Evolutionary conservation across 2,888 invertebrate species (phyloP), one percentile per base, ranked within the genome.

Genomic region (Rhopalosiphum nymphaeae): DNA sequence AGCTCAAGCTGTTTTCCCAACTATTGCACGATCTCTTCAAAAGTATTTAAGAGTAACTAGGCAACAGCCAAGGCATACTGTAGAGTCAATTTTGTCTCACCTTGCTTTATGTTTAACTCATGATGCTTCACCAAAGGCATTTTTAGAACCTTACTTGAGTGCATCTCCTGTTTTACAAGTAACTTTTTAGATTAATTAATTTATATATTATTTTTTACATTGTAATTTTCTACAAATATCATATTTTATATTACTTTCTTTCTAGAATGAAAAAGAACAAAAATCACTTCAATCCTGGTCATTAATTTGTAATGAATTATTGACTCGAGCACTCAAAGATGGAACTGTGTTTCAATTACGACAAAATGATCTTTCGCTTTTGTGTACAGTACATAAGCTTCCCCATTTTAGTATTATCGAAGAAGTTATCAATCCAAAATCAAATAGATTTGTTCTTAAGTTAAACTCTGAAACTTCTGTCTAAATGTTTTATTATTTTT

Each of bases 401-500:
- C 99, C 99, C 0, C 98, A 99, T 96, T 98, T 99, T 96, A 98
- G 98, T 96, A 96, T 99, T 85, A 98, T 98, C 0, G 99, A 99
- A 96, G 99, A 99, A 96, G 98, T 99, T 0, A 98, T 99, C 36
- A 99, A 99, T 96, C 99, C 99, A 0, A 99, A 99, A 96, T 98
- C 98, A 95, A 99, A 99, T 96, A 98, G 99, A 96, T 99, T 99
- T 97, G 98, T 99, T 92, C 96, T 99, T 95, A 97, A 99, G 95
- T 96, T 99, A 89, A 99, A 99, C 96, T 99, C 99, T 0, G 99
- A 99, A 96, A 99, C 99, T 89, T 99, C 99, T 2, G 99, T 99
- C 96, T 99, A 97, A 98, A 97, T 57, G 57, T 57, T 84, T 88
- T 29, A 67, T 46, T 92, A 16, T 13, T 78, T 53, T 46, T 67